phyloP scores from a whole-genome alignment of 1,140 invertebrate genomes.

The Drepana arcuata region DNA sequence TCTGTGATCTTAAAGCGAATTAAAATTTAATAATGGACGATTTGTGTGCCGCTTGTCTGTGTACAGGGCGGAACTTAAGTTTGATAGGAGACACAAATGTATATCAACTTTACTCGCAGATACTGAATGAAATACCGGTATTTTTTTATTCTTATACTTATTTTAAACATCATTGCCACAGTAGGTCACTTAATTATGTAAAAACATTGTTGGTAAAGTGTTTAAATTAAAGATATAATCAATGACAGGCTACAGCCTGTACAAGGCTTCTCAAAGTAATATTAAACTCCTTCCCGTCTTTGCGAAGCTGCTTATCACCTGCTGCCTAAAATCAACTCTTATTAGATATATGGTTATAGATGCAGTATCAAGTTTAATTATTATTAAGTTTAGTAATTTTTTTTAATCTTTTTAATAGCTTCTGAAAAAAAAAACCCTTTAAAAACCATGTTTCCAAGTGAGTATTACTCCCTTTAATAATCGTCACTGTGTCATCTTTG shows the following conservation, averaged over 20 bases:
- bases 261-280: too few relatives aligned
- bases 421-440: not conserved
- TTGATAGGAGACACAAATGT: slow-evolving; percentile 29
- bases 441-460: not conserved
- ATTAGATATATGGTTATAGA: too few relatives aligned
- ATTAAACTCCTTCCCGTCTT: too few relatives aligned
- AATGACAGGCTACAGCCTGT: too few relatives aligned
- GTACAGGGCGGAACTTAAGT: slow-evolving; percentile 29
- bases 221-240: not conserved
- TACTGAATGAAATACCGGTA: slow-evolving; percentile 36
- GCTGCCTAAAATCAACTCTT: too few relatives aligned
- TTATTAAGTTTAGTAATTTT: too few relatives aligned
- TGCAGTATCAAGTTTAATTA: too few relatives aligned
- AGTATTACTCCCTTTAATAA: not conserved
- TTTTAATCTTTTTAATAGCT: too few relatives aligned
- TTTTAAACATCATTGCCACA: not conserved
- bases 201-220: not conserved
- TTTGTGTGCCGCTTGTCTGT: slow-evolving; percentile 40
- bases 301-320: too few relatives aligned
- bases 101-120: slow-evolving; percentile 34
- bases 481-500: not conserved
- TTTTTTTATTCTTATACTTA: slow-evolving; percentile 5
- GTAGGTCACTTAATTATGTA: not conserved
- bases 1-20: too few relatives aligned
- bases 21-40: slow-evolving; percentile 37